phyloP scores from a whole-genome alignment of 2,113 vertebrate species.

The Scortum barcoo region DNA sequence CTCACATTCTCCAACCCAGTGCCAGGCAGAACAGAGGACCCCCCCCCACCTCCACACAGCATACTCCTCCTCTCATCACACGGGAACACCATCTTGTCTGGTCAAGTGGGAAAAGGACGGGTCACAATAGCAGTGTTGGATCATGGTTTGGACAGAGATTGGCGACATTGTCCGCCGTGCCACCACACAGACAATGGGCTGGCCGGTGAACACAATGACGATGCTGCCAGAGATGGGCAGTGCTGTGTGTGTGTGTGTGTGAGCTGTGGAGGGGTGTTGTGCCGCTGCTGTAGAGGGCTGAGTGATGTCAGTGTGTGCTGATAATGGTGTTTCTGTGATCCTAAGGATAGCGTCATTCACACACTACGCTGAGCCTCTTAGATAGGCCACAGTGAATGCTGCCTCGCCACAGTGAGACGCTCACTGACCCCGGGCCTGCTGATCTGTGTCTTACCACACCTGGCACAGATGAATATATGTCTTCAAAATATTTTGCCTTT shows the following conservation, averaged over 20 bases:
- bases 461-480: neutral
- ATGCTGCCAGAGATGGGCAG: conserved; percentile 49
- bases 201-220: conserved; percentile 65
- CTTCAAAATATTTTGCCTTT: neutral
- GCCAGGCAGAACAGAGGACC: conserved; percentile 57
- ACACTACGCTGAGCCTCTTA: conserved; percentile 30
- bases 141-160: conserved; percentile 68
- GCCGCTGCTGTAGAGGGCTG: conserved; percentile 37
- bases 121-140: conserved; percentile 65
- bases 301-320: conserved; percentile 75
- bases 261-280: conserved; percentile 23
- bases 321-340: conserved; percentile 80
- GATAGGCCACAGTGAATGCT: conserved; percentile 27
- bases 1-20: conserved; percentile 30
- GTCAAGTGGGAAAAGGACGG: conserved; percentile 36
- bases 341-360: conserved; percentile 67
- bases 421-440: conserved; percentile 85
- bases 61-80: conserved; percentile 34
- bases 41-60: neutral
- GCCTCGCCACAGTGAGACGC: conserved; percentile 33
- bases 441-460: conserved; percentile 83
- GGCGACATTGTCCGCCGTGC: conserved; percentile 64
- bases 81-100: conserved; percentile 47
- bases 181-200: conserved; percentile 71
- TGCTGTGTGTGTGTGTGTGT: conserved; percentile 45